Conservation (phyloP, 2,888 invertebrate genomes). For the Strigamia transsilvanica region DNA sequence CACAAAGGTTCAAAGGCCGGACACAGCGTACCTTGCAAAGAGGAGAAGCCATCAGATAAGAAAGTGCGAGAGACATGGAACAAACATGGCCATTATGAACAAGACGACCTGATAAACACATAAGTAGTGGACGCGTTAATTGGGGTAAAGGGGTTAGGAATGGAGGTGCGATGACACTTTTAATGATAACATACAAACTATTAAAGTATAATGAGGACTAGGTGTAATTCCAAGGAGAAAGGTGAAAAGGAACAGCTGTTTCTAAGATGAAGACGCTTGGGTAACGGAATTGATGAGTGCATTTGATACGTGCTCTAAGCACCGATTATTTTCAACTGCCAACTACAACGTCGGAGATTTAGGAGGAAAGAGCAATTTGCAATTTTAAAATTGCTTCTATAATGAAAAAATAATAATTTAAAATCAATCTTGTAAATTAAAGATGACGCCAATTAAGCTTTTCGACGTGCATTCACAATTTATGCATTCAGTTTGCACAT, state of each 20-base stretch:
- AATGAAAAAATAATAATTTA: background rate
- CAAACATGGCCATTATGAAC: conserved; percentile 19
- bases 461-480: no score
- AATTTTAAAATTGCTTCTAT: background rate
- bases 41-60: conserved; percentile 17
- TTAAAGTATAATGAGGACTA: background rate
- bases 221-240: background rate
- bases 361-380: conserved; percentile 5
- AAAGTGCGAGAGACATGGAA: conserved; percentile 1
- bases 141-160: conserved; percentile 34
- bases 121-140: conserved; percentile 41
- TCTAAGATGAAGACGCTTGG: conserved; percentile 1
- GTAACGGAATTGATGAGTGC: conserved; percentile 10
- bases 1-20: conserved; percentile 20
- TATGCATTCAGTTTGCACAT: no score
- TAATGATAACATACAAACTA: conserved; percentile 4
- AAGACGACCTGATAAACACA: background rate
- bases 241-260: background rate
- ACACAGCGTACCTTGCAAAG: conserved; percentile 17
- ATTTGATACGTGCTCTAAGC: conserved; percentile 19
- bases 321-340: conserved; percentile 36
- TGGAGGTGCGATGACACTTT: background rate
- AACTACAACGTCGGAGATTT: background rate
- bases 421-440: background rate
- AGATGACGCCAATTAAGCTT: background rate